Evolutionary conservation across 2,113 vertebrate genomes (phyloP), one percentile per base, ranked within the genome.

Genomic region (Vidua macroura): DNA sequence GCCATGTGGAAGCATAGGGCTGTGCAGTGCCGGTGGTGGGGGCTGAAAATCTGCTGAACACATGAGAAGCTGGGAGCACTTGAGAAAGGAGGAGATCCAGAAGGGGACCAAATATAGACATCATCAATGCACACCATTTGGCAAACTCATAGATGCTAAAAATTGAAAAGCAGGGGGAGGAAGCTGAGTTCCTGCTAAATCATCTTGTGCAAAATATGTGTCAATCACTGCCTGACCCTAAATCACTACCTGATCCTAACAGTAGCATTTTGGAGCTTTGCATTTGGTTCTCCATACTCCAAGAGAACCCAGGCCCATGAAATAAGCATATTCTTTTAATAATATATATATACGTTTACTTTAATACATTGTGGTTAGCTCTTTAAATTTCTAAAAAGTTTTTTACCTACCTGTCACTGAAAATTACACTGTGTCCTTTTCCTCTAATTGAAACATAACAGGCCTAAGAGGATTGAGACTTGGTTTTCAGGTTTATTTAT

Each of bases 21-120:
- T 39, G 53, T 49, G 62, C 0, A 0, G 28, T 3, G 2, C 19
- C 11, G 0, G 0, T 5, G 10, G 18, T 8, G 15, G 25, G 23
- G 43, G 28, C 27, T 70, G 83, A 28, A 77, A 88, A 90, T 95
- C 55, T 88, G 90, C 56, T 77, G 70, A 94, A 67, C 90, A 92
- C 51, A 67, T 83, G 94, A 83, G 64, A 62, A 90, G 39, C 23
- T 69, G 72, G 67, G 30, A 73, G 62, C 6, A 5, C 18, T 27
- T 0, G 0, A 81, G 70, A 56, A 70, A 76, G 49, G 7, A 90
- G 14, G 18, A 0, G 0, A 76, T 58, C 20, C 83, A 77, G 67
- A 87, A 80, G 13, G 51, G 60, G 46, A 62, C 21, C 68, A 77
- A 88, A 49, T 43, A 46, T 53, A 56, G 78, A 68, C 3, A 0